A percentile compares a stretch with the other conserved stretches of the same genome.
Conservation (phyloP, 2,113 vertebrate species). For the Sterrhoptilus dennistouni region DNA sequence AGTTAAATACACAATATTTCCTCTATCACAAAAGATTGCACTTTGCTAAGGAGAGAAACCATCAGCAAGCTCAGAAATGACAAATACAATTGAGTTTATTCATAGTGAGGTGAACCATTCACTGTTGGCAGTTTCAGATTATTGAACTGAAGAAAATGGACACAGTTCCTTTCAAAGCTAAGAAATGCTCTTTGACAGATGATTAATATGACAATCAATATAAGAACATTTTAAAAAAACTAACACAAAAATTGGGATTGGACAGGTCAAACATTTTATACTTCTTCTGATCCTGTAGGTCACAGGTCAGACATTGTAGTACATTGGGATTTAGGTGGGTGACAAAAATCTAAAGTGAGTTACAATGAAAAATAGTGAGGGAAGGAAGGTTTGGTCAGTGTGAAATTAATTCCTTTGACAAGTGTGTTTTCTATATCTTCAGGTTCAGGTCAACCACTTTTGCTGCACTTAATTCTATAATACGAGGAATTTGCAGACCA, state of each 20-base stretch:
- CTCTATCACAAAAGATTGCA: neutral
- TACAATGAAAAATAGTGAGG: neutral
- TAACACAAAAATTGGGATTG: neutral
- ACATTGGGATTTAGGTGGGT: neutral
- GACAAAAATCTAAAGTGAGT: neutral
- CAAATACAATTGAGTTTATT: conserved; percentile 54
- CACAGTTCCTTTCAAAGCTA: neutral
- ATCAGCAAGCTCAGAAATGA: conserved; percentile 16
- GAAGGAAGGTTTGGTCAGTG: neutral
- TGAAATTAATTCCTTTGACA: neutral
- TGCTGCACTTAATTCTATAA: neutral
- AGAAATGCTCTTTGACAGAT: neutral
- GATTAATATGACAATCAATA: conserved; percentile 28
- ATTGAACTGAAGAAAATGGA: neutral
- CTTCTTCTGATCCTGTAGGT: neutral
- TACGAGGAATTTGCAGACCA: neutral
- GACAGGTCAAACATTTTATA: neutral
- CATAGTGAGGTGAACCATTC: conserved; percentile 7
- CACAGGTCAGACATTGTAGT: neutral
- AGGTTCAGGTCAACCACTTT: neutral
- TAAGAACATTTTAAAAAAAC: neutral
- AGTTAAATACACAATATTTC: neutral
- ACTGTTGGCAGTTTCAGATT: neutral
- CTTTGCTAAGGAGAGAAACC: neutral
- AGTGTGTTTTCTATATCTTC: neutral